Percentiles rank a stretch among this genome's conserved stretches.
phyloP scores from a whole-genome alignment of 2,113 vertebrate genomes.

The Monarcha castaneiventris region DNA sequence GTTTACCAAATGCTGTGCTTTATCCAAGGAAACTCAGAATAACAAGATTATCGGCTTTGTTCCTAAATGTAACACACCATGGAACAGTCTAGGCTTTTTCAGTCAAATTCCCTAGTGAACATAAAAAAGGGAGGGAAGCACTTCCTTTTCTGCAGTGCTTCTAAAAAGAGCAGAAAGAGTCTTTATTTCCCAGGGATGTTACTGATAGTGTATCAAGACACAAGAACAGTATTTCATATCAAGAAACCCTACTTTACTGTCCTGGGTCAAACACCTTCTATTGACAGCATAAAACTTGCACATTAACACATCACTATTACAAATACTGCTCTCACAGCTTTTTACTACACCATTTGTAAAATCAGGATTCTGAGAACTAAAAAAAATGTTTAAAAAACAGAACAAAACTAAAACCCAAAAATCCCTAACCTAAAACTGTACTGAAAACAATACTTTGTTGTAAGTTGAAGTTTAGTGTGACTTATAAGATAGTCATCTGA shows the following conservation, averaged over 20 bases:
- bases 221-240: background rate
- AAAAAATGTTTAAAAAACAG: background rate
- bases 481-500: background rate
- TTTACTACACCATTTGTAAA: background rate
- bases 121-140: background rate
- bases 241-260: background rate
- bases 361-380: conserved; percentile 4
- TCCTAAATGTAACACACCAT: conserved; percentile 31
- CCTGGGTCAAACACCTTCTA: background rate
- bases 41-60: conserved; percentile 1
- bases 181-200: background rate
- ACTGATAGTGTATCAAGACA: background rate
- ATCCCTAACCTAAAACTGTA: background rate
- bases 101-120: conserved; percentile 24
- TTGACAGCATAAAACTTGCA: background rate
- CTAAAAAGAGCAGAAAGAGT: background rate
- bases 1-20: background rate
- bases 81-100: conserved; percentile 15
- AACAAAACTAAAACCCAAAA: background rate
- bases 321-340: background rate
- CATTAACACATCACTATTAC: background rate
- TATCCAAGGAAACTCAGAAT: conserved; percentile 29
- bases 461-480: background rate
- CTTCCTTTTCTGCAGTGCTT: conserved; percentile 9
- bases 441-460: background rate